Evolutionary conservation across 1,140 invertebrate genomes (phyloP).

Genomic region (Ladona fulva): DNA sequence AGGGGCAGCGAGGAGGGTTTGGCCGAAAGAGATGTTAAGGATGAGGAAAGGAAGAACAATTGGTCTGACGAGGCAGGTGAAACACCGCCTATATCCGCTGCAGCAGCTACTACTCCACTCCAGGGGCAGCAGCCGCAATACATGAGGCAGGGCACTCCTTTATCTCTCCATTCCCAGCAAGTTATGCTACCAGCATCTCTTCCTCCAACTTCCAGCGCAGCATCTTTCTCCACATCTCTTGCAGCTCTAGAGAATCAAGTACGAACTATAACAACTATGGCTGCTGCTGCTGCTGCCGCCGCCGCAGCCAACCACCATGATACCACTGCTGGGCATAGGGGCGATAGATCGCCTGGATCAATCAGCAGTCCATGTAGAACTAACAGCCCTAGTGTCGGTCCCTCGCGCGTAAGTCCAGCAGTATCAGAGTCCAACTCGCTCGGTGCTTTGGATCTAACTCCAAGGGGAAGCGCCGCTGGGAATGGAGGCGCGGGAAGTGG

Average conservation of each 20-base stretch:
- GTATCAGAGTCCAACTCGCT: slow-evolving; percentile 42
- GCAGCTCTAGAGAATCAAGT: slow-evolving; percentile 66
- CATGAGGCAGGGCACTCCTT: not conserved
- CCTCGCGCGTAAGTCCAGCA: slow-evolving; percentile 28
- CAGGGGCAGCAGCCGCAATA: slow-evolving; percentile 36
- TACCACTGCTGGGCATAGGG: not conserved
- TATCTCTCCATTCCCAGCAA: not conserved
- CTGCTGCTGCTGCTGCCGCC: slow-evolving; percentile 28
- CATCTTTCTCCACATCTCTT: slow-evolving; percentile 59
- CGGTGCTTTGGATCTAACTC: slow-evolving; percentile 49
- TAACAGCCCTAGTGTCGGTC: not conserved
- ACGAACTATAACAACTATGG: slow-evolving; percentile 53
- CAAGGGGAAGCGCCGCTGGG: slow-evolving; percentile 31
- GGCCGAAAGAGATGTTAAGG: not conserved
- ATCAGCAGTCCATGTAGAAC: slow-evolving; percentile 30
- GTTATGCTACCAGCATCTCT: not conserved
- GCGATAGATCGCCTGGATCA: slow-evolving; percentile 8
- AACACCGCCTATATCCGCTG: not conserved
- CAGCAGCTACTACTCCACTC: slow-evolving; percentile 36
- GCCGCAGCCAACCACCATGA: slow-evolving; percentile 24
- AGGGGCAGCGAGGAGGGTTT: not conserved
- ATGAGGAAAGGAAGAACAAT: not conserved
- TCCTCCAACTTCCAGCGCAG: not conserved
- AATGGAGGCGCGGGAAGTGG: slow-evolving; percentile 16
- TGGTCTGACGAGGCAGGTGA: not conserved